phyloP scores from a whole-genome alignment of 2,888 invertebrate species.

The Sphinx pinastri region DNA sequence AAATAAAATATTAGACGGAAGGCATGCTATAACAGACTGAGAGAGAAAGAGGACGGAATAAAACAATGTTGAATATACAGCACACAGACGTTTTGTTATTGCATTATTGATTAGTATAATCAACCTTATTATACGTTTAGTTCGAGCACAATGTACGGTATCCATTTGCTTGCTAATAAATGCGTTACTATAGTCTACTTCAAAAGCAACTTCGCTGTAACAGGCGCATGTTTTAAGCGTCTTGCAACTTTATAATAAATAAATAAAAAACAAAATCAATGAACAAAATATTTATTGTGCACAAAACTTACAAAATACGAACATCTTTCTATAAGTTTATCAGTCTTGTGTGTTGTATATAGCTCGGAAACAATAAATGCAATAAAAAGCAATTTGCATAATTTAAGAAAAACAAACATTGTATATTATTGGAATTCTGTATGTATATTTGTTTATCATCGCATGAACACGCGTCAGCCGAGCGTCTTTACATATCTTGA shows the following conservation, averaged over 20 bases:
- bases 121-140: constrained; percentile 32
- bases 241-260: constrained; percentile 42
- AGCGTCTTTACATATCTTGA: constrained; percentile 66
- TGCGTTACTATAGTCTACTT: constrained; percentile 33
- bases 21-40: constrained; percentile 61
- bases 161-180: constrained; percentile 70
- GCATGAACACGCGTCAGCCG: constrained; percentile 53
- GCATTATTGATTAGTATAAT: constrained; percentile 31
- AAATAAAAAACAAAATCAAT: constrained; percentile 69
- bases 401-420: constrained; percentile 19
- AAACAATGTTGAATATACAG: constrained; percentile 62
- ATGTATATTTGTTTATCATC: constrained; percentile 33
- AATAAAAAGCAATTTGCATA: constrained; percentile 61
- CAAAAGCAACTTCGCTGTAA: constrained; percentile 36
- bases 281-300: constrained; percentile 81
- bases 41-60: constrained; percentile 55
- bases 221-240: constrained; percentile 33
- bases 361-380: constrained; percentile 79
- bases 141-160: constrained; percentile 40
- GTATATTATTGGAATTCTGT: constrained; percentile 11
- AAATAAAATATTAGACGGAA: constrained; percentile 47
- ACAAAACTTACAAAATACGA: constrained; percentile 80
- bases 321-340: constrained; percentile 68
- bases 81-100: constrained; percentile 68
- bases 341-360: constrained; percentile 84